Conservation (phyloP, 1,140 invertebrate species). For the Laodelphax striatellus region DNA sequence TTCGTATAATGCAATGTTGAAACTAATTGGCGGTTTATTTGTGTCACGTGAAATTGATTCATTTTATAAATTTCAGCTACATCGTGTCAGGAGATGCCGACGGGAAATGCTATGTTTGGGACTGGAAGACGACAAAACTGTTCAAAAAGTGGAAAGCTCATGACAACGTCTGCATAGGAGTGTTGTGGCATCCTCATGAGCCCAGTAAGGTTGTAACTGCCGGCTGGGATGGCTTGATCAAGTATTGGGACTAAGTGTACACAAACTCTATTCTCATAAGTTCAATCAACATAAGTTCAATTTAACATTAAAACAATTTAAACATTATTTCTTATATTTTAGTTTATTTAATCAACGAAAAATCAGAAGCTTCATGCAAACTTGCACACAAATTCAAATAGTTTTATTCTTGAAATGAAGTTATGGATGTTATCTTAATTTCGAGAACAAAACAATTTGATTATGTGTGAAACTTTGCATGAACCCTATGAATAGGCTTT, state of each 20-base stretch:
- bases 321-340: neutral
- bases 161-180: conserved; percentile 89
- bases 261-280: conserved; percentile 3
- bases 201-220: conserved; percentile 91
- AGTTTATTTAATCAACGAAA: too few relatives aligned
- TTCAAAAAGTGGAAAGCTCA: conserved; percentile 99
- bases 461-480: too few relatives aligned
- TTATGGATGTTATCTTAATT: too few relatives aligned
- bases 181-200: conserved; percentile 98
- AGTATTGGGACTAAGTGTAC: conserved; percentile 86
- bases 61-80: conserved; percentile 59
- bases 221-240: conserved; percentile 97
- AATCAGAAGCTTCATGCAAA: too few relatives aligned
- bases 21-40: too few relatives aligned
- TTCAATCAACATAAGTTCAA: neutral
- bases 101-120: conserved; percentile 98
- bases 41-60: neutral
- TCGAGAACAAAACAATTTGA: too few relatives aligned
- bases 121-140: conserved; percentile 97
- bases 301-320: neutral
- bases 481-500: too few relatives aligned
- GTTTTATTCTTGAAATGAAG: too few relatives aligned
- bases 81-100: conserved; percentile 98
- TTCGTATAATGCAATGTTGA: too few relatives aligned
- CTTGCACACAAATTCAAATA: too few relatives aligned